These are phyloP conservation scores for Drosophila saltans DNA, from an alignment of 1,140 invertebrate genomes.

Conservation along the genomic window DNA sequence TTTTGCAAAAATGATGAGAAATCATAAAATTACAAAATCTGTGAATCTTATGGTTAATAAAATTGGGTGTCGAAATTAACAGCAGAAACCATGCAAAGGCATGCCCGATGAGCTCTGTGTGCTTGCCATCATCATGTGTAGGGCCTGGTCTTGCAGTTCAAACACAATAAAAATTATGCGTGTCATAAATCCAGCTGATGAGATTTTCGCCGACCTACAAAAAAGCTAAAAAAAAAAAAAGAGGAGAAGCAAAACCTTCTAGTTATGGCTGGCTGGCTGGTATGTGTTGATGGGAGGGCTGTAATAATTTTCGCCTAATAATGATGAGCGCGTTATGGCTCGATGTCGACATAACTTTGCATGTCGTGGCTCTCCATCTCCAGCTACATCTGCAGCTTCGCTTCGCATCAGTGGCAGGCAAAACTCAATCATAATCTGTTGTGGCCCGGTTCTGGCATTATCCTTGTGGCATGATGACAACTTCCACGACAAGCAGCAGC, in stretches of 20 bases:
- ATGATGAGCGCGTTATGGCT: constrained; percentile 77
- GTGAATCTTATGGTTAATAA: constrained; percentile 21
- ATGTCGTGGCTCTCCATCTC: constrained; percentile 37
- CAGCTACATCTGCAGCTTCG: neutral
- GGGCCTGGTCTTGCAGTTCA: constrained; percentile 58
- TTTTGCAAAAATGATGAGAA: neutral
- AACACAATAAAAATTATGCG: constrained; percentile 81
- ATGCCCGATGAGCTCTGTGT: neutral
- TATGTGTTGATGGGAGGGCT: constrained; percentile 44
- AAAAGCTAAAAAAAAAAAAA: constrained; percentile 36
- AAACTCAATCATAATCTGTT: constrained; percentile 80
- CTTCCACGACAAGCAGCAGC: constrained; percentile 47
- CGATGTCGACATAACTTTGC: constrained; percentile 73
- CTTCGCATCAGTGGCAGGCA: constrained; percentile 44
- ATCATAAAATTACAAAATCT: constrained; percentile 19
- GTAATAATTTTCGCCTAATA: constrained; percentile 82
- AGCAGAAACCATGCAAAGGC: constrained; percentile 13
- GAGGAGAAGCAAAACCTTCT: constrained; percentile 11
- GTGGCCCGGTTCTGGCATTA: constrained; percentile 54
- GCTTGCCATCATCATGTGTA: constrained; percentile 2
- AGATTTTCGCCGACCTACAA: constrained; percentile 56
- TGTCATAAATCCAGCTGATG: constrained; percentile 79
- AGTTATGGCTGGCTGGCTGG: constrained; percentile 46
- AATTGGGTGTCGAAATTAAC: constrained; percentile 17
- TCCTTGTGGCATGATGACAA: constrained; percentile 61